phyloP scores from a whole-genome alignment of 2,888 invertebrate genomes.

The Hoplodrina blanda region DNA sequence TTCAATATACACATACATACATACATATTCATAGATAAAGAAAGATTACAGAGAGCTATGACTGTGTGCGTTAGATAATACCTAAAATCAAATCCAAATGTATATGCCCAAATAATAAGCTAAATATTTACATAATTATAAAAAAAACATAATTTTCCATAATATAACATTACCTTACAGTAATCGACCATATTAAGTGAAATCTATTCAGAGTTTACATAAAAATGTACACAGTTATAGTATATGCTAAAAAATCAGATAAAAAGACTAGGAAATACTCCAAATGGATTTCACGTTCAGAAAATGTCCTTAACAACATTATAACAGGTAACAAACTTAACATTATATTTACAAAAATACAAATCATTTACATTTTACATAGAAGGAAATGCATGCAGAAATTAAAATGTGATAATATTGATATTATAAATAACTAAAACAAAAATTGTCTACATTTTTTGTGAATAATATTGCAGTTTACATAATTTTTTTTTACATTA shows the following conservation, averaged over 20 bases:
- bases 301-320: conserved; percentile 70
- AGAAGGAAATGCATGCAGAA: conserved; percentile 77
- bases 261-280: conserved; percentile 82
- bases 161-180: conserved; percentile 47
- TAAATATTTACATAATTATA: conserved; percentile 51
- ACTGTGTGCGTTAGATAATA: conserved; percentile 54
- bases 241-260: conserved; percentile 79
- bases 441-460: conserved; percentile 44
- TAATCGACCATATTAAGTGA: conserved; percentile 74
- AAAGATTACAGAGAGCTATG: conserved; percentile 2
- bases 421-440: conserved; percentile 58
- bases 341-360: conserved; percentile 80
- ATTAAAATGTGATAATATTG: conserved; percentile 58
- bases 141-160: conserved; percentile 47
- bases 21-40: not conserved
- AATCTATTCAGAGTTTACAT: conserved; percentile 78
- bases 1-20: not conserved
- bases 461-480: conserved; percentile 52
- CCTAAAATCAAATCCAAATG: conserved; percentile 29
- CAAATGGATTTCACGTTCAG: conserved; percentile 79
- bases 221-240: conserved; percentile 66
- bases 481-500: conserved; percentile 9
- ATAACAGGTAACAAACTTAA: conserved; percentile 85
- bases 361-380: conserved; percentile 70
- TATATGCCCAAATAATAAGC: conserved; percentile 46